Conservation (phyloP, 2,797 vertebrate genomes). For the Darevskia nairensis region DNA sequence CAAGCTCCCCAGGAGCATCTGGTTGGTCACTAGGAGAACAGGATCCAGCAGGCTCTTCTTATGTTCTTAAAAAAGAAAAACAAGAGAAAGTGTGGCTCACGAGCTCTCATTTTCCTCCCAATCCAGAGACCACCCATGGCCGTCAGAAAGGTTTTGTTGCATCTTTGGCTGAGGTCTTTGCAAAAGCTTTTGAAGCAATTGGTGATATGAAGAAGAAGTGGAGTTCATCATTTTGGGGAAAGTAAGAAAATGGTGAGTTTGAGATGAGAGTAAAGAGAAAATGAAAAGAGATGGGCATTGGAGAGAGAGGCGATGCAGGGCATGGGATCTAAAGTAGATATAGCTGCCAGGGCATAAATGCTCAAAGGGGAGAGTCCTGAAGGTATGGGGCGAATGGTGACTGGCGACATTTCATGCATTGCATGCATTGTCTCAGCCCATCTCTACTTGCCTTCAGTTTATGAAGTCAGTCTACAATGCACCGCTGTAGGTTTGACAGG, state of each 20-base stretch:
- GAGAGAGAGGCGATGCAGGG: not conserved
- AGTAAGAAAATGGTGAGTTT: not conserved
- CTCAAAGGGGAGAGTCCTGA: not conserved
- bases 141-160: no score
- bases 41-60: no score
- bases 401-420: not conserved
- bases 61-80: no score
- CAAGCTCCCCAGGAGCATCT: no score
- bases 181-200: rapidly evolving
- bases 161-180: not conserved
- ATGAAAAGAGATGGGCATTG: not conserved
- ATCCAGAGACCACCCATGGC: not conserved
- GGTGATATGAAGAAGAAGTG: not conserved
- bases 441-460: not conserved
- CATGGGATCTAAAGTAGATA: not conserved
- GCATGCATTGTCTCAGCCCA: not conserved
- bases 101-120: not conserved
- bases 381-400: no score
- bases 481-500: not conserved
- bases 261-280: not conserved
- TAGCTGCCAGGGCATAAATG: not conserved
- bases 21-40: no score
- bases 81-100: not conserved
- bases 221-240: not conserved
- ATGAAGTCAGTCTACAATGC: not conserved